Evolutionary conservation across 2,797 vertebrate species (phyloP).

Genomic region (Falco columbarius): DNA sequence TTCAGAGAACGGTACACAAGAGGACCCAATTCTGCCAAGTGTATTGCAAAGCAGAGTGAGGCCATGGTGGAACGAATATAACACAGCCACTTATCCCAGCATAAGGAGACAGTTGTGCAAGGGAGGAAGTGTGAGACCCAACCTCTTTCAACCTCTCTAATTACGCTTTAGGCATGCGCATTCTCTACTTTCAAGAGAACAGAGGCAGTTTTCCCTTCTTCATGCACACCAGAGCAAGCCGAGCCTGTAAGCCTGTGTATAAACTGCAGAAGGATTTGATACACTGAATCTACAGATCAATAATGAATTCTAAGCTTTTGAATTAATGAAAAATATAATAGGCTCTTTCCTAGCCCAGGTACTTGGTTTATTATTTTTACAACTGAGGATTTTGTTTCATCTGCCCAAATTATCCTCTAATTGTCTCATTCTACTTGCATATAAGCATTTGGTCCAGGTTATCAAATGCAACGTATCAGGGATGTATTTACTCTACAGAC

Average conservation of each 20-base stretch:
- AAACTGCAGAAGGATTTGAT: neutral
- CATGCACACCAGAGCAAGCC: accelerated
- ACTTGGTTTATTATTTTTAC: neutral
- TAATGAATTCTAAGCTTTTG: neutral
- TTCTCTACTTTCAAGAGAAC: neutral
- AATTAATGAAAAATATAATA: neutral
- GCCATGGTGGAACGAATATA: neutral
- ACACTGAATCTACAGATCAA: neutral
- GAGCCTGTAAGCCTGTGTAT: neutral
- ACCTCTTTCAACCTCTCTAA: neutral
- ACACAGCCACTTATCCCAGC: neutral
- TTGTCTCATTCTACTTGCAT: neutral
- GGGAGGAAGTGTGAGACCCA: neutral
- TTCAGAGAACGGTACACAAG: neutral
- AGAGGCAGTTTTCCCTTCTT: neutral
- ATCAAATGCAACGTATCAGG: neutral
- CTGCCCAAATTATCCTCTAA: neutral
- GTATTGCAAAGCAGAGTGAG: neutral
- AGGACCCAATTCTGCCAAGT: neutral
- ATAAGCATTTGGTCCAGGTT: neutral
- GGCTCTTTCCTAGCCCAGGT: neutral
- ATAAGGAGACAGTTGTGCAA: neutral
- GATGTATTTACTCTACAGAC: neutral
- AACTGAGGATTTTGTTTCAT: neutral
- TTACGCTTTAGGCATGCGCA: neutral